phyloP scores from a whole-genome alignment of 2,113 vertebrate species.

The Origma solitaria region DNA sequence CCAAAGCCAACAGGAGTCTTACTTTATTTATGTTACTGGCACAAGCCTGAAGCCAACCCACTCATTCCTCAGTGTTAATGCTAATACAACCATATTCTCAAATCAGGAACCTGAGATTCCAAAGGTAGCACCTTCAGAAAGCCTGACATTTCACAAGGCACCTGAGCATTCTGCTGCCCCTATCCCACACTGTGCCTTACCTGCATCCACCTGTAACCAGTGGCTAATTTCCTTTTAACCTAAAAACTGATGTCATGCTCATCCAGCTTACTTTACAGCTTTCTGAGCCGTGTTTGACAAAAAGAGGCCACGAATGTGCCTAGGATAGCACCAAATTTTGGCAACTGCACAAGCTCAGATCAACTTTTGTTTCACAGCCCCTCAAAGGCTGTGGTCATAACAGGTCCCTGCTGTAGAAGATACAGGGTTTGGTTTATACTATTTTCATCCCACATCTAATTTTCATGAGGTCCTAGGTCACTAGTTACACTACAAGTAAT shows the following conservation, averaged over 20 bases:
- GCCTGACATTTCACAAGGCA: fast-evolving
- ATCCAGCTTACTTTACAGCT: not conserved
- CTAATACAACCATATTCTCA: not conserved
- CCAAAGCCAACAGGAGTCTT: not conserved
- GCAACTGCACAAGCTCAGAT: not conserved
- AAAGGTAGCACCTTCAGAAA: not conserved
- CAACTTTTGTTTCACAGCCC: not conserved
- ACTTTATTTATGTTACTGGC: not conserved
- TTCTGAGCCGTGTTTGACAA: not conserved
- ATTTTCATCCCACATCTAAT: not conserved
- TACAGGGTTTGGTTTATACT: not conserved
- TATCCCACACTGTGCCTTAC: not conserved
- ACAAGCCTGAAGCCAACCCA: not conserved
- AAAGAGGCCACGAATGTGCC: not conserved
- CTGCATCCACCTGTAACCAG: not conserved
- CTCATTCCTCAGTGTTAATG: fast-evolving
- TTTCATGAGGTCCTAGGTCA: not conserved
- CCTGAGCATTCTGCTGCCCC: too few relatives aligned
- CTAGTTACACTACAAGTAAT: not conserved
- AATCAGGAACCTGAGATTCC: not conserved
- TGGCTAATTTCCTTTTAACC: not conserved
- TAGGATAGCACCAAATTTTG: not conserved
- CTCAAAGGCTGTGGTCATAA: not conserved
- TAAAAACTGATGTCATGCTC: not conserved
- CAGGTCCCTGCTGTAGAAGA: not conserved